Conservation (phyloP, 2,113 vertebrate genomes). For the Eleginops maclovinus region DNA sequence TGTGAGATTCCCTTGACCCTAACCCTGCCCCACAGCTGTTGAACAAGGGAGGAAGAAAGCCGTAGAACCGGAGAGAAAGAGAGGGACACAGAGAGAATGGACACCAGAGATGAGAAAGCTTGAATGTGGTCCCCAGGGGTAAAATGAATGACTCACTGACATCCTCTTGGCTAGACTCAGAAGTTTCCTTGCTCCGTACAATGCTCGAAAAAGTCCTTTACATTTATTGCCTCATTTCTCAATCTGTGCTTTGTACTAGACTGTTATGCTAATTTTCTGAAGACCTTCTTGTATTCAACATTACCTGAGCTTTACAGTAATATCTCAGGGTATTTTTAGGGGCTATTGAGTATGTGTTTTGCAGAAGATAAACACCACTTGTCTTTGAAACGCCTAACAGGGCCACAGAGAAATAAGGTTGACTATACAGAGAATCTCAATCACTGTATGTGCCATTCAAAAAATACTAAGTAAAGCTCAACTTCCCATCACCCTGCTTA, state of each 20-base stretch:
- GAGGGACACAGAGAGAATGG: slow-evolving; percentile 52
- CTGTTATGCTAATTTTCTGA: slow-evolving; percentile 40
- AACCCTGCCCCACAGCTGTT: slow-evolving; percentile 77
- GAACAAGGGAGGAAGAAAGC: slow-evolving; percentile 65
- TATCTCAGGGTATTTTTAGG: slow-evolving; percentile 39
- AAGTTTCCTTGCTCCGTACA: slow-evolving; percentile 53
- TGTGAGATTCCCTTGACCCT: slow-evolving; percentile 71
- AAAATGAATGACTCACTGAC: slow-evolving; percentile 72
- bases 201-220: slow-evolving; percentile 44
- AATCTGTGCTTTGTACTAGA: slow-evolving; percentile 45
- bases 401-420: slow-evolving; percentile 4
- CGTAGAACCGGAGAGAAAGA: slow-evolving; percentile 41
- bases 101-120: slow-evolving; percentile 59
- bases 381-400: slow-evolving; percentile 43
- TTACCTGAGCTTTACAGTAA: slow-evolving; percentile 48
- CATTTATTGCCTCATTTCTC: slow-evolving; percentile 69
- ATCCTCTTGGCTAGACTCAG: slow-evolving; percentile 52
- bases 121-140: slow-evolving; percentile 64
- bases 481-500: slow-evolving; percentile 4
- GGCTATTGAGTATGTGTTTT: slow-evolving; percentile 12
- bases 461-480: slow-evolving; percentile 15
- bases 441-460: slow-evolving; percentile 5
- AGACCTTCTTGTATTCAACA: slow-evolving; percentile 30
- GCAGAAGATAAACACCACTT: slow-evolving; percentile 15
- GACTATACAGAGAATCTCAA: not conserved